Evolutionary conservation across 2,888 invertebrate genomes (phyloP).

Genomic region (Lysandra coridon): DNA sequence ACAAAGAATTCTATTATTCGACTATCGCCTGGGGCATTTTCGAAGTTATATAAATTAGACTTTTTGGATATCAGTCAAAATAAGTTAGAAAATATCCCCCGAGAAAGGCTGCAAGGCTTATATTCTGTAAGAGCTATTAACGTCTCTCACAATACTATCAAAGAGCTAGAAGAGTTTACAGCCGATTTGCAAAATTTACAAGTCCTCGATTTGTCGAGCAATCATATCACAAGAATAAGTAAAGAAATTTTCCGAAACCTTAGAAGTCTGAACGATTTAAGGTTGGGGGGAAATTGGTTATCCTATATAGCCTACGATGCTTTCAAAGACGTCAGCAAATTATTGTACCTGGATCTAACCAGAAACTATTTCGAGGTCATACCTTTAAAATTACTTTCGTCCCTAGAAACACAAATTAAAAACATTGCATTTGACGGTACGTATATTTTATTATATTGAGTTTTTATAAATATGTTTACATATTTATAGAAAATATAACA

Average conservation of each 20-base stretch:
- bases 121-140: slow-evolving; percentile 87
- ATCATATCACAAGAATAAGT: slow-evolving; percentile 88
- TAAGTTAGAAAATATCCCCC: slow-evolving; percentile 89
- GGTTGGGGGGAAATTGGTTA: slow-evolving; percentile 91
- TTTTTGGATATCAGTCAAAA: slow-evolving; percentile 91
- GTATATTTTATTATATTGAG: not conserved
- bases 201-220: slow-evolving; percentile 90
- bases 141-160: slow-evolving; percentile 90
- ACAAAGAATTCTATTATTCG: slow-evolving; percentile 87
- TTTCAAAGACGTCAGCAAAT: slow-evolving; percentile 87
- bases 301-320: slow-evolving; percentile 88
- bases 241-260: slow-evolving; percentile 89
- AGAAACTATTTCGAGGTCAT: slow-evolving; percentile 91
- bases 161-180: slow-evolving; percentile 90
- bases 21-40: slow-evolving; percentile 92
- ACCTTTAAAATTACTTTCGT: slow-evolving; percentile 87
- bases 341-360: slow-evolving; percentile 88
- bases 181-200: slow-evolving; percentile 88
- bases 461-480: too few relatives aligned
- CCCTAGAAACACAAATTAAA: slow-evolving; percentile 90
- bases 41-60: slow-evolving; percentile 86
- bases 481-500: too few relatives aligned
- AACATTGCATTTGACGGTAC: slow-evolving; percentile 89
- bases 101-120: slow-evolving; percentile 90
- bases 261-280: slow-evolving; percentile 87